Percentiles rank a stretch among this genome's conserved stretches.
Conservation (phyloP, 2,888 invertebrate genomes). For the Ceramica pisi region DNA sequence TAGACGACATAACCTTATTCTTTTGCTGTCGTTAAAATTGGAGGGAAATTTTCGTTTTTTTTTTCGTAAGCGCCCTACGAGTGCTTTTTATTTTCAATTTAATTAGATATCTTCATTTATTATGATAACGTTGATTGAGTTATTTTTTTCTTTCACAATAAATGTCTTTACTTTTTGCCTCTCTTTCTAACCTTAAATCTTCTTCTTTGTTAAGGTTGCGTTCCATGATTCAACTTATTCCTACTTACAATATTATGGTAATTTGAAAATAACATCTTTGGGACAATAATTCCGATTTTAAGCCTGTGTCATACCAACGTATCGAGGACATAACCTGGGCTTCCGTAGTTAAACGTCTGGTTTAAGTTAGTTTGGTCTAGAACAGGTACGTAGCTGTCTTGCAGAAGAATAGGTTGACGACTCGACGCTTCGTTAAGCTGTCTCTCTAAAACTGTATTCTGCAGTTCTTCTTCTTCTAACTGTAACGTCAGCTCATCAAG, state of each 20-base stretch:
- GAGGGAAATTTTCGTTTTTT: constrained; percentile 14
- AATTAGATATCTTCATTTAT: background rate
- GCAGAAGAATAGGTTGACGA: constrained; percentile 85
- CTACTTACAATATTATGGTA: constrained; percentile 69
- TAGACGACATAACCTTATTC: constrained; percentile 36
- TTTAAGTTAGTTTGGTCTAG: constrained; percentile 79
- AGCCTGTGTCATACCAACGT: constrained; percentile 87
- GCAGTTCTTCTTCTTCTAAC: constrained; percentile 87
- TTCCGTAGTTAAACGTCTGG: constrained; percentile 67
- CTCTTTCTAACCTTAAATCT: constrained; percentile 6
- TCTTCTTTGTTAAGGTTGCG: constrained; percentile 6
- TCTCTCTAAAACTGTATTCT: constrained; percentile 87
- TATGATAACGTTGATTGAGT: background rate
- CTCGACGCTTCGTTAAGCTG: constrained; percentile 86
- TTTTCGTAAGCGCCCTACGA: background rate
- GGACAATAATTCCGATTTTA: constrained; percentile 64
- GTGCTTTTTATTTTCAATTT: background rate
- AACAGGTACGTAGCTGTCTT: constrained; percentile 87
- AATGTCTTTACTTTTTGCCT: constrained; percentile 21
- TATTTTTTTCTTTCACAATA: background rate
- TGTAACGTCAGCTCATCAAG: constrained; percentile 90
- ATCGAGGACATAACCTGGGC: constrained; percentile 82
- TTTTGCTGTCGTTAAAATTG: constrained; percentile 47
- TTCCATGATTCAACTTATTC: constrained; percentile 47
- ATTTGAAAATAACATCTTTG: constrained; percentile 70